A percentile compares a stretch with the other conserved stretches of the same genome.
Conservation (phyloP, 30 jellyfish, hydroid and myxozoan species). For the Catostylus mosaicus region DNA sequence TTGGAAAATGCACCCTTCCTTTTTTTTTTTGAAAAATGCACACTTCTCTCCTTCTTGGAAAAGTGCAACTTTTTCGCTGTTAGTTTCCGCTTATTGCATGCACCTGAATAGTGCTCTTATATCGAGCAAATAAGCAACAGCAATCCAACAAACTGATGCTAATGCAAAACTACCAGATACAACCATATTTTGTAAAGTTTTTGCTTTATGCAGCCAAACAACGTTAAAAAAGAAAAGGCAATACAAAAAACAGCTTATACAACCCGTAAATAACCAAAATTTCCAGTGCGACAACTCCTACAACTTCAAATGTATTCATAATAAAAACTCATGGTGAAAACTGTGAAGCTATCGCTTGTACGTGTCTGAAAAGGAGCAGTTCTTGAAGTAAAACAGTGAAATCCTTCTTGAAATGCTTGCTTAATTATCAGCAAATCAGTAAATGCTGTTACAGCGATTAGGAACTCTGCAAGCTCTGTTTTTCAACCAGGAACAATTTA, state of each 20-base stretch:
- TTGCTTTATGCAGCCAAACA: background rate
- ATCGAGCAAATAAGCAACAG: slow-evolving; percentile 46
- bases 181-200: no score
- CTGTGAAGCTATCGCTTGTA: background rate
- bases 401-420: background rate
- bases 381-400: background rate
- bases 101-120: slow-evolving; percentile 50
- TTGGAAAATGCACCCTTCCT: no score
- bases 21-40: no score
- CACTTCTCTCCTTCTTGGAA: no score
- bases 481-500: slow-evolving; percentile 76
- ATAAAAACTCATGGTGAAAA: slow-evolving; percentile 1
- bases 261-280: slow-evolving; percentile 65
- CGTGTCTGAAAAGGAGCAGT: background rate
- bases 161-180: slow-evolving; percentile 62
- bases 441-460: slow-evolving; percentile 72
- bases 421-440: background rate
- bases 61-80: no score
- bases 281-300: slow-evolving; percentile 70
- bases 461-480: slow-evolving; percentile 81
- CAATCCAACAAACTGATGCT: slow-evolving; percentile 66
- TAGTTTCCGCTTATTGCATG: background rate
- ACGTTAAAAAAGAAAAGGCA: slow-evolving; percentile 8
- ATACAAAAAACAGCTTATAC: slow-evolving; percentile 44
- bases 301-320: slow-evolving; percentile 57